Evolutionary conservation across 2,113 vertebrate genomes (phyloP).

Genomic region (Puffinus mauretanicus): DNA sequence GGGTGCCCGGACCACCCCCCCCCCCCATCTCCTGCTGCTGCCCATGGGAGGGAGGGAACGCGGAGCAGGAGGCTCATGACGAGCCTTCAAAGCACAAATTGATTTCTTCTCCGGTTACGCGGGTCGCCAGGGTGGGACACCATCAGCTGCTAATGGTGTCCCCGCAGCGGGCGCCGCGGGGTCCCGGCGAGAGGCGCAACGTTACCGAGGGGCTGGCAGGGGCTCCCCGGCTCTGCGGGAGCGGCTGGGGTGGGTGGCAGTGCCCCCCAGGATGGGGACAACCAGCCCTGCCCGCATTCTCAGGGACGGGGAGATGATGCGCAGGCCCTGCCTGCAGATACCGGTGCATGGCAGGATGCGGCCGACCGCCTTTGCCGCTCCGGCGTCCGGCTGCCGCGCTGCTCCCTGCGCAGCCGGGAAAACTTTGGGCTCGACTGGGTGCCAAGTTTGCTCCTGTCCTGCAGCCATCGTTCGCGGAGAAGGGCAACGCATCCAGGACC

Average conservation of each 20-base stretch:
- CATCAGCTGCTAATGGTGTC: background rate
- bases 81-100: background rate
- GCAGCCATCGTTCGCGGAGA: background rate
- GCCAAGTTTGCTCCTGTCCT: background rate
- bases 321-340: background rate
- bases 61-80: background rate
- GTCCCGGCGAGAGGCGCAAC: fast-evolving
- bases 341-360: background rate
- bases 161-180: fast-evolving
- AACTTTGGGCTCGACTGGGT: background rate
- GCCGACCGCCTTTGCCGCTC: background rate
- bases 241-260: background rate
- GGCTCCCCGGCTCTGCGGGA: background rate
- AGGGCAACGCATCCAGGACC: background rate
- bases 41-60: background rate
- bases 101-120: slow-evolving; percentile 43
- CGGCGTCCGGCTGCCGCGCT: background rate
- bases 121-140: background rate
- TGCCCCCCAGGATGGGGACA: fast-evolving
- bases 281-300: background rate
- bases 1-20: background rate
- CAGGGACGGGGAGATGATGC: fast-evolving
- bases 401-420: background rate
- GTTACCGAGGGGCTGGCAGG: background rate
- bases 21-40: background rate